Percentiles rank a stretch among this genome's conserved stretches.
Evolutionary conservation across 2,113 vertebrate species (phyloP).

Genomic region (Sapajus apella): DNA sequence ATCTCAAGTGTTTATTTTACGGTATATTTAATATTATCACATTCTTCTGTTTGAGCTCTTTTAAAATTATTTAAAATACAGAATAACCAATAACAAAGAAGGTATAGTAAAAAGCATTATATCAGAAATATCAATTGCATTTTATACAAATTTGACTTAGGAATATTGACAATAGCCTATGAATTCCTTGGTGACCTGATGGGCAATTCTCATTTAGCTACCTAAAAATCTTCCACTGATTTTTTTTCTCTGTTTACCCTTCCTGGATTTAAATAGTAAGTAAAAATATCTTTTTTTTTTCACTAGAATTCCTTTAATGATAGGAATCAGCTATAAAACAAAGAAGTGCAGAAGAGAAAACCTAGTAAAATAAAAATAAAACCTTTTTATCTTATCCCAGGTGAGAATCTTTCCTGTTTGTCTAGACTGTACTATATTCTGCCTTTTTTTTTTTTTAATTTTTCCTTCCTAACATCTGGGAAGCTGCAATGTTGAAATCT

Average conservation of each 20-base stretch:
- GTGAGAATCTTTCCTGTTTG: background rate
- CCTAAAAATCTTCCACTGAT: background rate
- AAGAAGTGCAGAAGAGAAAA: background rate
- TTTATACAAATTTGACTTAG: background rate
- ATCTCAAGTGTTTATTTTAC: background rate
- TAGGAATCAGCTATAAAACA: background rate
- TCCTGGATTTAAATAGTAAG: background rate
- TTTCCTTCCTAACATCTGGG: background rate
- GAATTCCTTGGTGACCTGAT: background rate
- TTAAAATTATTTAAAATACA: background rate
- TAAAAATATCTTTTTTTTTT: background rate
- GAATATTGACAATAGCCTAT: background rate
- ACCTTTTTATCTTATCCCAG: background rate
- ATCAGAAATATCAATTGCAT: background rate
- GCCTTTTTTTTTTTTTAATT: background rate
- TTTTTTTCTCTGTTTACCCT: background rate
- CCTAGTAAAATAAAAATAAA: background rate
- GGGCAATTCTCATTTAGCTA: background rate
- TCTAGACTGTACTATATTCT: background rate
- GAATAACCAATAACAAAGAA: background rate
- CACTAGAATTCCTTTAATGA: background rate
- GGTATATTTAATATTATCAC: background rate
- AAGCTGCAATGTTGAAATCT: background rate
- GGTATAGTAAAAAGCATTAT: background rate
- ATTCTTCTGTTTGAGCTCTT: background rate